phyloP scores from a whole-genome alignment of 2,797 vertebrate genomes.

The Hippoglossus hippoglossus region DNA sequence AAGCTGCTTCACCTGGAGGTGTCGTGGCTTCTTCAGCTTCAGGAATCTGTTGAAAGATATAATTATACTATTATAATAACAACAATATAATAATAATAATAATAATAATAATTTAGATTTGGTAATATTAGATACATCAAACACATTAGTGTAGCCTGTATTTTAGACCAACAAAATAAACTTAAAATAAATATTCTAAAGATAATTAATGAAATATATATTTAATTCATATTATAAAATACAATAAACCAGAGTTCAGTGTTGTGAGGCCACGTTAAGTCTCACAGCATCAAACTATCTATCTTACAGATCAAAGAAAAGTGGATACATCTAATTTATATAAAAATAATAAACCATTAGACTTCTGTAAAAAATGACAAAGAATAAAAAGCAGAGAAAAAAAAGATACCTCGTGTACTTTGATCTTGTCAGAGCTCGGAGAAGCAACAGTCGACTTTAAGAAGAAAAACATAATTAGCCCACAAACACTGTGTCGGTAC shows the following conservation, averaged over 20 bases:
- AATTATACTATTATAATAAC: not conserved
- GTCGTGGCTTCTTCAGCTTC: conserved; percentile 52
- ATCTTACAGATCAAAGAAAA: not conserved
- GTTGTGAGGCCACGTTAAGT: no score
- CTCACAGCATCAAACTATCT: not conserved
- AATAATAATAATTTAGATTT: not conserved
- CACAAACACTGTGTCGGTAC: no score
- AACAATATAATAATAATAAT: not conserved
- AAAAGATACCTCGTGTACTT: conserved; percentile 15
- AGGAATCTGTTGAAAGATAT: conserved; percentile 54
- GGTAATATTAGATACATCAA: no score
- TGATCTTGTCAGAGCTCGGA: conserved; percentile 14
- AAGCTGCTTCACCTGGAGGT: conserved; percentile 46
- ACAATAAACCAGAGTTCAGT: no score
- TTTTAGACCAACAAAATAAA: no score
- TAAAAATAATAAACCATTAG: no score
- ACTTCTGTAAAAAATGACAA: not conserved
- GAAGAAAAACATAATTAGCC: not conserved
- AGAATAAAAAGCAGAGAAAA: no score
- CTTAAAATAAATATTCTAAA: no score
- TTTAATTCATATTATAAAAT: no score
- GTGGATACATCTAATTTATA: no score
- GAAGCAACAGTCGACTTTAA: conserved; percentile 15
- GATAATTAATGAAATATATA: no score
- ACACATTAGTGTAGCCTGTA: no score